These are phyloP conservation scores for Lanius collurio DNA, from an alignment of 2,113 vertebrate species.

Conservation along the genomic window DNA sequence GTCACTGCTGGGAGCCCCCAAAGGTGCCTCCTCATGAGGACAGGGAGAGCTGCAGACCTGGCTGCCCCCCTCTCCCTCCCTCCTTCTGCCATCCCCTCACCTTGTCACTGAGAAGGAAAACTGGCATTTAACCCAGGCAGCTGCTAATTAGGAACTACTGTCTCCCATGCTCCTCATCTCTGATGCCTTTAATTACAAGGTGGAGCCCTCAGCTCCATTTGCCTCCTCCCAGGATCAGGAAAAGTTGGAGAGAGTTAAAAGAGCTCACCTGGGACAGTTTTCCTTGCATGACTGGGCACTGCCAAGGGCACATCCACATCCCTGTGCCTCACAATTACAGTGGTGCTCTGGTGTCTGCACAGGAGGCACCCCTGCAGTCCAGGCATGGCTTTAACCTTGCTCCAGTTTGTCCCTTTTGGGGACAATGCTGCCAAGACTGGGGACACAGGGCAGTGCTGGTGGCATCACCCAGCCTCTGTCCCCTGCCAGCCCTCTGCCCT, in stretches of 20 bases:
- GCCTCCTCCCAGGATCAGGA: neutral
- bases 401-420: neutral
- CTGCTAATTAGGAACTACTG: neutral
- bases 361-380: neutral
- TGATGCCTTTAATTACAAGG: slow-evolving; percentile 4
- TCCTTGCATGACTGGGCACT: neutral
- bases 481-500: neutral
- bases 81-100: neutral
- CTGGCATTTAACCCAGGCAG: neutral
- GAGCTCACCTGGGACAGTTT: neutral
- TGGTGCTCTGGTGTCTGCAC: fast-evolving
- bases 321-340: neutral
- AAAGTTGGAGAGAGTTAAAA: neutral
- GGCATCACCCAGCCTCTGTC: neutral
- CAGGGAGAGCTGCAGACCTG: neutral
- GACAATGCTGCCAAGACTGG: neutral
- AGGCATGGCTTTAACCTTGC: neutral
- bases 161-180: neutral
- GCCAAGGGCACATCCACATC: neutral
- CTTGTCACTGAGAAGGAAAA: neutral
- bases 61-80: neutral
- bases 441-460: neutral
- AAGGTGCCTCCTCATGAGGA: neutral
- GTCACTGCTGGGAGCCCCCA: neutral
- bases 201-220: neutral